Percentiles rank a stretch among this genome's conserved stretches.
These are phyloP conservation scores for Fulmarus glacialis DNA, from an alignment of 2,113 vertebrate genomes.

Conservation along the genomic window DNA sequence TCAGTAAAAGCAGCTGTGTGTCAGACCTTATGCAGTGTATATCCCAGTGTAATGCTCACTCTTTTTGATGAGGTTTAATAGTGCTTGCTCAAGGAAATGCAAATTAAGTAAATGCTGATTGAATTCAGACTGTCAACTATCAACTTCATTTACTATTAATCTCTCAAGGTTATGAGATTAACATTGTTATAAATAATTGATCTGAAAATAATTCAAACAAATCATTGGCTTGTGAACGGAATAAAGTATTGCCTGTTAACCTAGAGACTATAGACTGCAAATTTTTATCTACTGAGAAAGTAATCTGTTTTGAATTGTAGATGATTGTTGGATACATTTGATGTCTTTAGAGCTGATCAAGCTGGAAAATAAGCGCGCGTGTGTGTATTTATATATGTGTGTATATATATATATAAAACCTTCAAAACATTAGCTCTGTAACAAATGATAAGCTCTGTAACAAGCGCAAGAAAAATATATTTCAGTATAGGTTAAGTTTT, in stretches of 20 bases:
- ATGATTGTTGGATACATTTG: not conserved
- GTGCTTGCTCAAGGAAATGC: not conserved
- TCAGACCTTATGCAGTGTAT: not conserved
- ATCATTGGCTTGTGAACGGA: not conserved
- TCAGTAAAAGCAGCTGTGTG: not conserved
- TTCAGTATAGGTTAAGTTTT: not conserved
- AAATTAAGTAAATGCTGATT: not conserved
- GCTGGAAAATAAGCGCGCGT: not conserved
- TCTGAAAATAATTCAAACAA: not conserved
- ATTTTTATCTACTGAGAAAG: not conserved
- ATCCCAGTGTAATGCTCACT: not conserved
- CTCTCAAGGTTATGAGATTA: not conserved
- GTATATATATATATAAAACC: not conserved
- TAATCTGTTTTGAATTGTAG: not conserved
- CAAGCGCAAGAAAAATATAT: not conserved
- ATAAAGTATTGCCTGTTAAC: not conserved
- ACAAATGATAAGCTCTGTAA: not conserved
- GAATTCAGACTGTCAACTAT: not conserved
- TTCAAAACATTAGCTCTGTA: not conserved
- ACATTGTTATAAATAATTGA: not conserved
- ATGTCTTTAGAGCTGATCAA: not conserved
- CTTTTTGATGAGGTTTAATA: not conserved
- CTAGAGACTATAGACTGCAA: not conserved
- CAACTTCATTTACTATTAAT: not conserved
- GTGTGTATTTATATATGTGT: not conserved